A percentile compares a stretch with the other conserved stretches of the same genome.
phyloP scores from a whole-genome alignment of 2,888 invertebrate species.

The Oxystoma pomonae region DNA sequence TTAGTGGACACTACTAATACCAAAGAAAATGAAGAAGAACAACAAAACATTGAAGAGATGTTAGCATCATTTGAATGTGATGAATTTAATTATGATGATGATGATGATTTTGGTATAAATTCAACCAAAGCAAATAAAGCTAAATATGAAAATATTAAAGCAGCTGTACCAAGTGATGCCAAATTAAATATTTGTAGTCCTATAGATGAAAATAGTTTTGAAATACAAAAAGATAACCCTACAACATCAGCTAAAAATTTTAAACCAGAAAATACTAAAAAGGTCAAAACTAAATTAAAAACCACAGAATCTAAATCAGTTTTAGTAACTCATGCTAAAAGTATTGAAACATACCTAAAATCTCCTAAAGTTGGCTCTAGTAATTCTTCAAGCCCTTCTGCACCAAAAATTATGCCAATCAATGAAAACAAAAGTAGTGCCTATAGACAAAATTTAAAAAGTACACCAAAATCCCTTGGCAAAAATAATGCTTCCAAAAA shows the following conservation, averaged over 20 bases:
- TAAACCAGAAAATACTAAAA: no score
- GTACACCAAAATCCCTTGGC: slow-evolving; percentile 6
- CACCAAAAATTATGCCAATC: neutral
- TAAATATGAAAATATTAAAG: neutral
- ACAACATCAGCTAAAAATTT: no score
- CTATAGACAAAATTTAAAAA: neutral
- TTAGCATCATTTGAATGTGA: slow-evolving; percentile 16
- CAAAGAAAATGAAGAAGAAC: neutral
- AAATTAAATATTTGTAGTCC: no score
- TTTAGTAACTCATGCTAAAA: no score
- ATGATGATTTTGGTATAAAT: slow-evolving; percentile 8
- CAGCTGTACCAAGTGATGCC: no score
- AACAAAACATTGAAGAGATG: slow-evolving; percentile 10
- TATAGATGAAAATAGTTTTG: no score
- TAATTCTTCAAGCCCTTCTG: neutral
- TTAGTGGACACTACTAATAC: no score
- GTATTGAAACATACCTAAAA: no score
- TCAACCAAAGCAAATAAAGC: slow-evolving; percentile 4
- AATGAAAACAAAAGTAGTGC: neutral
- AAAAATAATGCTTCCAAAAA: neutral
- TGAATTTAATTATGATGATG: slow-evolving; percentile 19
- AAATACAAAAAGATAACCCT: no score
- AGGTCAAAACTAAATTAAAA: no score
- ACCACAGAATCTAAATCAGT: no score
- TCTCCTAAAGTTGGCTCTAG: no score